A percentile compares a stretch with the other conserved stretches of the same genome.
These are phyloP conservation scores for Neotoxoptera formosana DNA, from an alignment of 1,140 invertebrate genomes.

Conservation along the genomic window DNA sequence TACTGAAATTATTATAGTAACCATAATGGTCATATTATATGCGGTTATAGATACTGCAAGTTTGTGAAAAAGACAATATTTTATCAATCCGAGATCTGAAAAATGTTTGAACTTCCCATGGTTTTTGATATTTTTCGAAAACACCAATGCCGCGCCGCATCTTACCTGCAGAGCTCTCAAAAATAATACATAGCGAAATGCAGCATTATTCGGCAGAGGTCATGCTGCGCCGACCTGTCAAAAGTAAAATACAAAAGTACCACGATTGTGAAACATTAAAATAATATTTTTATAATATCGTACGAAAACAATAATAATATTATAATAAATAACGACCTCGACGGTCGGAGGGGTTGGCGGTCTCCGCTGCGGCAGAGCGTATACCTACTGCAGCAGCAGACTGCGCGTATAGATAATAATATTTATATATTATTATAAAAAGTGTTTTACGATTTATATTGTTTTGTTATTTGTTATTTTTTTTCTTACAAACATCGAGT, in stretches of 20 bases:
- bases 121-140: background rate
- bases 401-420: background rate
- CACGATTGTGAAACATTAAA: background rate
- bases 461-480: background rate
- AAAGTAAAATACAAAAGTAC: background rate
- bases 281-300: slow-evolving; percentile 7
- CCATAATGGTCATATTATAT: too few species aligned
- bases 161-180: background rate
- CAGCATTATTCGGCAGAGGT: background rate
- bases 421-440: background rate
- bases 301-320: slow-evolving; percentile 9
- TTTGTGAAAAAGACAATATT: too few species aligned
- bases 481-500: background rate
- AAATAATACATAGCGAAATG: background rate
- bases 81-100: too few species aligned
- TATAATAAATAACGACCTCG: background rate
- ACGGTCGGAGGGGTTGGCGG: background rate
- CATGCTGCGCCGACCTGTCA: background rate
- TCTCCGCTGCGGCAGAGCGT: too few species aligned
- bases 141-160: background rate
- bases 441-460: slow-evolving; percentile 13
- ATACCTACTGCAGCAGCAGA: too few species aligned
- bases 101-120: background rate
- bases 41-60: too few species aligned
- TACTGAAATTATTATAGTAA: too few species aligned